These are phyloP conservation scores for Ormyrus nitidulus DNA, from an alignment of 2,888 invertebrate genomes.

Conservation along the genomic window DNA sequence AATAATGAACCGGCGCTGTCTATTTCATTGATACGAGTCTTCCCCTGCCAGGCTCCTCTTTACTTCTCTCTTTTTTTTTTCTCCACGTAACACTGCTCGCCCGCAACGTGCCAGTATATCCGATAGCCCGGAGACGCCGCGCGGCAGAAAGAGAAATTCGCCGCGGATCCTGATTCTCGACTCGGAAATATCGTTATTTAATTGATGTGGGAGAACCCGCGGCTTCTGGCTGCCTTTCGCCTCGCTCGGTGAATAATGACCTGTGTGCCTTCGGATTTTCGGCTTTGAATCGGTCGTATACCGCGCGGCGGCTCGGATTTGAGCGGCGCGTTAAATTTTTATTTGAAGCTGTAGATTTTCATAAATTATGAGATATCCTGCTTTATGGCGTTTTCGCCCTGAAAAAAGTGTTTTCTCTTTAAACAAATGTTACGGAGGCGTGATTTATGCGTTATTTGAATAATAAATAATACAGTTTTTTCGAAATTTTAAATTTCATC, in stretches of 20 bases:
- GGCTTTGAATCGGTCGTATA: too few relatives aligned
- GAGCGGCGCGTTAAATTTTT: too few relatives aligned
- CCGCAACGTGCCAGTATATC: conserved; percentile 7
- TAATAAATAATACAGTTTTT: too few relatives aligned
- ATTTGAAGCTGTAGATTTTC: too few relatives aligned
- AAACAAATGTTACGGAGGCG: too few relatives aligned
- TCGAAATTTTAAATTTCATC: too few relatives aligned
- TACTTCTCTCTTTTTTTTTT: conserved; percentile 9
- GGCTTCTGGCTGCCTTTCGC: neutral
- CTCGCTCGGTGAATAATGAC: conserved; percentile 16
- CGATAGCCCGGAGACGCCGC: neutral
- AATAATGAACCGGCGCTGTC: conserved; percentile 50
- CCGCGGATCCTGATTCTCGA: conserved; percentile 8
- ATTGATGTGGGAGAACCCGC: conserved; percentile 43
- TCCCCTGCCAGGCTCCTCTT: conserved; percentile 17
- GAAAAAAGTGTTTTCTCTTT: too few relatives aligned
- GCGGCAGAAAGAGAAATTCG: neutral
- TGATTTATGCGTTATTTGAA: too few relatives aligned
- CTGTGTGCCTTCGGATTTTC: neutral
- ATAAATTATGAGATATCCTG: too few relatives aligned
- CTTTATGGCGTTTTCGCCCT: too few relatives aligned
- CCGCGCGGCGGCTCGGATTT: too few relatives aligned
- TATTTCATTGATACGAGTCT: conserved; percentile 49
- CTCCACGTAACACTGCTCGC: neutral
- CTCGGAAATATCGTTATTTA: conserved; percentile 38